Evolutionary conservation across 2,113 vertebrate genomes (phyloP).

Genomic region (Xenus cinereus): DNA sequence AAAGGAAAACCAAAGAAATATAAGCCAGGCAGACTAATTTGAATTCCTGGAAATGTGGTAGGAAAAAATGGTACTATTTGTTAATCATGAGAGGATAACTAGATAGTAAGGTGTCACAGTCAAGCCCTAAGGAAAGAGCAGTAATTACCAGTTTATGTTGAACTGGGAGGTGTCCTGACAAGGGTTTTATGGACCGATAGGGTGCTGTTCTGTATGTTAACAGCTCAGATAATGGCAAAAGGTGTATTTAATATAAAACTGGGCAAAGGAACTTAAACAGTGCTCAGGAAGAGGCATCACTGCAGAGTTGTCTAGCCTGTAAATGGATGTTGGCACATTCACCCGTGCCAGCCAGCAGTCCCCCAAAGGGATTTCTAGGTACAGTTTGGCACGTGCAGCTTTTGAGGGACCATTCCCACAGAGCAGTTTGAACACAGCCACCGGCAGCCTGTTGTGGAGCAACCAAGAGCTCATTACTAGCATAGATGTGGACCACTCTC

Average conservation of each 20-base stretch:
- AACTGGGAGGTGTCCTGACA: background rate
- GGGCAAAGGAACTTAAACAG: background rate
- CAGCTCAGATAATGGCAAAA: background rate
- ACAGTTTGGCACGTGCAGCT: background rate
- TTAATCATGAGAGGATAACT: background rate
- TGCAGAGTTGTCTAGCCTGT: background rate
- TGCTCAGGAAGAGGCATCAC: background rate
- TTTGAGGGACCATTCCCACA: background rate
- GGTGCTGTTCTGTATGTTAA: background rate
- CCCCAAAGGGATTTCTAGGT: background rate
- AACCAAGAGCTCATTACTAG: background rate
- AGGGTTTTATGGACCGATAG: background rate
- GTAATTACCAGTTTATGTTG: background rate
- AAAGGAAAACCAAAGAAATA: background rate
- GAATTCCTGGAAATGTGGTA: background rate
- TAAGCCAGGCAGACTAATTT: background rate
- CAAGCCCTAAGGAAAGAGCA: background rate
- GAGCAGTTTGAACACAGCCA: background rate
- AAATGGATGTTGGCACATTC: background rate
- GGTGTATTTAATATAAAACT: background rate
- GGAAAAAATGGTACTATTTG: background rate
- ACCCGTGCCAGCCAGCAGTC: background rate
- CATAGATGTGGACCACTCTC: background rate
- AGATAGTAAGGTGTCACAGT: background rate
- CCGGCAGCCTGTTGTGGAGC: background rate